Evolutionary conservation across 1,140 invertebrate genomes (phyloP), one percentile per base, ranked within the genome.

Genomic region (Scaptomyza pallida): DNA sequence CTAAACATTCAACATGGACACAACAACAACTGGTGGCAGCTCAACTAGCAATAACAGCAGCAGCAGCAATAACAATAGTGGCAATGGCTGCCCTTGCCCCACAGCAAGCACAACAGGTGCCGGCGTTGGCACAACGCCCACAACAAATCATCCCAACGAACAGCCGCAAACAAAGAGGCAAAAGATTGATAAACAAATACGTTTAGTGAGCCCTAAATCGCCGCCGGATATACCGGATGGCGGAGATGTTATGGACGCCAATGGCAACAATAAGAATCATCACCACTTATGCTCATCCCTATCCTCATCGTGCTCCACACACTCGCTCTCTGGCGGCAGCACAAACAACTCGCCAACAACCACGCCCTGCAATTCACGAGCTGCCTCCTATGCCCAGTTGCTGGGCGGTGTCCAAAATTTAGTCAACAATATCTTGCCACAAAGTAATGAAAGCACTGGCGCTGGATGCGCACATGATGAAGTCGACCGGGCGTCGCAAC

Each of bases 111-210:
- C 3, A 12, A 19, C 17, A 67, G 21, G 30, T 69, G 5, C 19
- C n/a, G 40, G 65, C 33, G 33, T 37, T 37, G 33, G 4, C 12
- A 37, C 23, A 26, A 26, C 33, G 33, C 33, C 33, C 12, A 37
- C 33, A 37, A 47, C 59, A 26, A 44, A 45, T 54, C 60, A 72
- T 47, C 68, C 73, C 50, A 85, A 78, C 21, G 89, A 90, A 37
- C 89, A 90, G 57, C 89, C 89, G 10, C 89, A 90, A 30, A 91
- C 89, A 5, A 90, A 91, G 69, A 60, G 89, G 13, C 85, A 90
- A 37, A 91, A 91, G 61, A 91, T 90, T 35, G 89, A 90, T 19
- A 80, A 91, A 50, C 90, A 94, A 93, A 60, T 82, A 21, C 73
- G 55, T 41, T 55, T 75, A 41, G 60, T 74, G 23, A 60, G 40